These are phyloP conservation scores for Tragelaphus buxtoni DNA, from an alignment of 2,113 vertebrate genomes.

Conservation along the genomic window DNA sequence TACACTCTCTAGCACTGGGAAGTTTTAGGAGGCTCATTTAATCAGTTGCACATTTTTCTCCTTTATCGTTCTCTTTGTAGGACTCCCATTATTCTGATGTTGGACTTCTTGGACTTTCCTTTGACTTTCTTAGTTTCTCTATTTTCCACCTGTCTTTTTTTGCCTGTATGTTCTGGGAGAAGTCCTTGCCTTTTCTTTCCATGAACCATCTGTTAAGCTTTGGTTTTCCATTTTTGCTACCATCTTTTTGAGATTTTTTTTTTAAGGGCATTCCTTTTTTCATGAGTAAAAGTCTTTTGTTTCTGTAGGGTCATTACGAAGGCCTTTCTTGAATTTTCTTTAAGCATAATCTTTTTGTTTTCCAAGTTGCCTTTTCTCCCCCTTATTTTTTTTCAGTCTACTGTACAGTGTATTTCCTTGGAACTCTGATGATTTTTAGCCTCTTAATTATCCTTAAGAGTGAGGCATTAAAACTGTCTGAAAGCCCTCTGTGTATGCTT, in stretches of 20 bases:
- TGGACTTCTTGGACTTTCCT: background rate
- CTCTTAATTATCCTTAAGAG: background rate
- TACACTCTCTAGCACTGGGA: background rate
- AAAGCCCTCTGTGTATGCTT: background rate
- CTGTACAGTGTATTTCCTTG: background rate
- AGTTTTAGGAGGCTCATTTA: background rate
- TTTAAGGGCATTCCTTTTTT: background rate
- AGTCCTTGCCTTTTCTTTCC: background rate
- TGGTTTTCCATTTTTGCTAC: background rate
- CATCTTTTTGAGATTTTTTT: background rate
- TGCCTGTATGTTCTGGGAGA: background rate
- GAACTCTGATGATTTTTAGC: background rate
- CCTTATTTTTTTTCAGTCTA: background rate
- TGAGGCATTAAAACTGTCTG: background rate
- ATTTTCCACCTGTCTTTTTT: background rate
- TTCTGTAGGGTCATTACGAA: background rate
- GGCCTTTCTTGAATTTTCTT: background rate
- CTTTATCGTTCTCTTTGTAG: background rate
- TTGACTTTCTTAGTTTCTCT: background rate
- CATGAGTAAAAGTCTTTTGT: background rate
- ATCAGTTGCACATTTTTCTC: background rate
- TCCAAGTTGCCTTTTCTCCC: background rate
- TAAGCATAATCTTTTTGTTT: background rate
- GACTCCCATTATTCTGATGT: background rate
- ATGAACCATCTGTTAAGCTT: background rate